Evolutionary conservation across 2,888 invertebrate genomes (phyloP).

Genomic region (Pseudococcus jackbeardsleyi): DNA sequence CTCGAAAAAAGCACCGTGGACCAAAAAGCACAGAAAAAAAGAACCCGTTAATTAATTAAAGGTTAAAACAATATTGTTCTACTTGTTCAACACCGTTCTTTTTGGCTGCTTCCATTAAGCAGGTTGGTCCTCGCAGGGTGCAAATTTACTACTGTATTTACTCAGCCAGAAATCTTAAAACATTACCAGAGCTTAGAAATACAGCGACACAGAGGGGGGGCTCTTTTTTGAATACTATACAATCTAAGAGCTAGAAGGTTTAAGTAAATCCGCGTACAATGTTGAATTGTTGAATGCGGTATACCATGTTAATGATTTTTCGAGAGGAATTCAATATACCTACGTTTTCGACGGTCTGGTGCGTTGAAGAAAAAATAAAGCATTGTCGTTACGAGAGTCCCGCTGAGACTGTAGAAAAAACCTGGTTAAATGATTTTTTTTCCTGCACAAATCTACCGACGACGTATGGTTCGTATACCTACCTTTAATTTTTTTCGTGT

Average conservation of each 20-base stretch:
- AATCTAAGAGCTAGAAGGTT: not conserved
- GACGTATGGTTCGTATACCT: not conserved
- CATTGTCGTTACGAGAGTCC: constrained; percentile 3
- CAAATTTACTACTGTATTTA: constrained; percentile 26
- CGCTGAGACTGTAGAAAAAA: not conserved
- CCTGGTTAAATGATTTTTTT: not conserved
- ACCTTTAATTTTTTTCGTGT: not conserved
- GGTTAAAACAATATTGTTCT: constrained; percentile 45
- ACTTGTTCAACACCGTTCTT: constrained; percentile 35
- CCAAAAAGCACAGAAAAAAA: constrained; percentile 6
- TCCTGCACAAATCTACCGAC: not conserved
- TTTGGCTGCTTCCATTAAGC: constrained; percentile 39
- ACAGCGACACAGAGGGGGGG: not conserved
- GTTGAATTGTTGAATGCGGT: constrained; percentile 6
- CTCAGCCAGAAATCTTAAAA: constrained; percentile 29
- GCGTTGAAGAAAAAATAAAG: constrained; percentile 5
- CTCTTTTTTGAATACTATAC: constrained; percentile 10
- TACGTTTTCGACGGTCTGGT: not conserved
- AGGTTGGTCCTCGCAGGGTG: constrained; percentile 9
- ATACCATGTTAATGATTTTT: constrained; percentile 8
- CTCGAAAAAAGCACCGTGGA: not conserved
- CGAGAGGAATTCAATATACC: constrained; percentile 13
- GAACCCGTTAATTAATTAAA: constrained; percentile 40
- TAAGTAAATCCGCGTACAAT: not conserved
- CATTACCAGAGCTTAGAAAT: constrained; percentile 10